Conservation (phyloP, 37 sponge, comb jelly and placozoan genomes). For the Theonella swinhoei region DNA sequence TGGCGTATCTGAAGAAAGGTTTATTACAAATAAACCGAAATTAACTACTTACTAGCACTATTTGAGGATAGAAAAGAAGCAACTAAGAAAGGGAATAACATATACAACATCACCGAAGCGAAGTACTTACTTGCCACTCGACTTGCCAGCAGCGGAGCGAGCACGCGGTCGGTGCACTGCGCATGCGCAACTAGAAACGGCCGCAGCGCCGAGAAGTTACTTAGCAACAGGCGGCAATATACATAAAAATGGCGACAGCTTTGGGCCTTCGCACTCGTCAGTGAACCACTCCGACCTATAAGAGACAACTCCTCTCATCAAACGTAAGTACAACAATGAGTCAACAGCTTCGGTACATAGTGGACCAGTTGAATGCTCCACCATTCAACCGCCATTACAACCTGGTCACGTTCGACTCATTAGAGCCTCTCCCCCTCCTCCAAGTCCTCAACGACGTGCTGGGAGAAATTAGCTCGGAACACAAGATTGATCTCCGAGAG, state of each 20-base stretch:
- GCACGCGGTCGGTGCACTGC: constrained; percentile 36
- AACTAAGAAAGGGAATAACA: too few species aligned
- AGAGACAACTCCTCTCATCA: too few species aligned
- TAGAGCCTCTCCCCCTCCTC: constrained; percentile 81
- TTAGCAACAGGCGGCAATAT: not conserved
- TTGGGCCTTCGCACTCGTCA: too few species aligned
- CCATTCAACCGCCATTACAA: constrained; percentile 84
- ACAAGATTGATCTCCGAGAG: constrained; percentile 92
- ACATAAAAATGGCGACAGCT: not conserved
- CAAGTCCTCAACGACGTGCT: constrained; percentile 98
- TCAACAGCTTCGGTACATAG: constrained; percentile 86
- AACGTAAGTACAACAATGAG: constrained; percentile 55
- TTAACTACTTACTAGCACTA: not conserved
- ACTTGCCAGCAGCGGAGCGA: not conserved
- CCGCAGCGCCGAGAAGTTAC: not conserved
- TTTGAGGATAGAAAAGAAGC: too few species aligned
- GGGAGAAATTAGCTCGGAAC: constrained; percentile 86
- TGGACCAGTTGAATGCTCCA: constrained; percentile 84
- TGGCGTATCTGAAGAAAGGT: not conserved
- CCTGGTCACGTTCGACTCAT: constrained; percentile 91
- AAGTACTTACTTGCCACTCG: too few species aligned
- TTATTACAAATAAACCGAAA: not conserved
- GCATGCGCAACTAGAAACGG: constrained; percentile 61
- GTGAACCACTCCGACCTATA: too few species aligned
- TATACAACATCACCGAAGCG: too few species aligned